Percentiles rank a stretch among this genome's conserved stretches.
Evolutionary conservation across 2,888 invertebrate species (phyloP).

Genomic region (Hydriomena furcata): DNA sequence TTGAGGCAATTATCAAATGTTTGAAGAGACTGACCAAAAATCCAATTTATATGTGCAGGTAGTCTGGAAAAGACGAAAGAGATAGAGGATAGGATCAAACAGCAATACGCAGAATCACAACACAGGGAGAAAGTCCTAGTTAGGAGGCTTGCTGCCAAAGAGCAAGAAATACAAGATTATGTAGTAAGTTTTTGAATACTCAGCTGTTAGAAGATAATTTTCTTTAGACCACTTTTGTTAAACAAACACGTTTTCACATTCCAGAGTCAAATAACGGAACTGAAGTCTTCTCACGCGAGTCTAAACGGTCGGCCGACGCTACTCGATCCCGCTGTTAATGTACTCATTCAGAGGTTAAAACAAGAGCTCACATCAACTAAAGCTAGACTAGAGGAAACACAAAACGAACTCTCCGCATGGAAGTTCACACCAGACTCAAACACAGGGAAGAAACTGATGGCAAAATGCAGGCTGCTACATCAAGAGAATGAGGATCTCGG

Average conservation of each 20-base stretch:
- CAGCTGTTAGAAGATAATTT: no score
- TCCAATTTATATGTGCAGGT: slow-evolving; percentile 75
- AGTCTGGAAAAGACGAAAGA: slow-evolving; percentile 89
- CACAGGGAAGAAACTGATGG: slow-evolving; percentile 98
- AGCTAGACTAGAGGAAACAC: slow-evolving; percentile 96
- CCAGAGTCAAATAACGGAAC: slow-evolving; percentile 96
- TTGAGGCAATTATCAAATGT: background rate
- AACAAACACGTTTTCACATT: slow-evolving; percentile 35
- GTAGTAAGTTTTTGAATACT: slow-evolving; percentile 86
- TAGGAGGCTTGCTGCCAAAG: slow-evolving; percentile 95
- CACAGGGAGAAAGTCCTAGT: slow-evolving; percentile 96
- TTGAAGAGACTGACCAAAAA: background rate
- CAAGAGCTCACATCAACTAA: slow-evolving; percentile 95
- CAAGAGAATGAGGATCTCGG: slow-evolving; percentile 99
- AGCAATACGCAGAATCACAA: slow-evolving; percentile 93
- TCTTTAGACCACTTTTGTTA: no score
- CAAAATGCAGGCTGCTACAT: slow-evolving; percentile 96
- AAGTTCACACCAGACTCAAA: slow-evolving; percentile 99
- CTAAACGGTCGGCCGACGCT: slow-evolving; percentile 88
- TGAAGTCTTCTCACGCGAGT: slow-evolving; percentile 95
- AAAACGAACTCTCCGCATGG: slow-evolving; percentile 98
- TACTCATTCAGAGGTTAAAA: slow-evolving; percentile 94
- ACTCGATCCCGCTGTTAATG: slow-evolving; percentile 97
- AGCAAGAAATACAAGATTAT: slow-evolving; percentile 98
- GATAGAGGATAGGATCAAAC: slow-evolving; percentile 90